Evolutionary conservation across 1,140 invertebrate species (phyloP), one percentile per base, ranked within the genome.

Genomic region (Condylostylus longicornis): DNA sequence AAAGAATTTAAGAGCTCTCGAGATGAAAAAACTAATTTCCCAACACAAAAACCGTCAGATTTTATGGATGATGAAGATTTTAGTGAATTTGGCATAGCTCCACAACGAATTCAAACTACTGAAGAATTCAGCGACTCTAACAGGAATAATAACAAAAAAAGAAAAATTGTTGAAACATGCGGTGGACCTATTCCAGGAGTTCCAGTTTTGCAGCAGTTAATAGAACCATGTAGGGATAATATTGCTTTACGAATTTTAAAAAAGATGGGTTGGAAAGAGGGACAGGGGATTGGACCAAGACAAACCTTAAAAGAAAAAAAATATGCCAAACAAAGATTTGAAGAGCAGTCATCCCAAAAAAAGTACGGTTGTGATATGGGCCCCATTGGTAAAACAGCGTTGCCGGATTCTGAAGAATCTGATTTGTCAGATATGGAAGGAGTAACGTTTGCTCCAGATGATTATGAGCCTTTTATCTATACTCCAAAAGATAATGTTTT

Each of bases 11-110:
- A 88, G 50, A 98, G 94, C 27, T 90, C 88, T 13, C 66, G 87
- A 7, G 56, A 53, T 10, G 78, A 77, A 28, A 82, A 82, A 49
- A 71, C 73, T 2, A 49, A 40, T 47, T 42, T 45, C 22, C n/a
- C 15, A 0, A 37, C 46, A 20, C 80, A 82, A 55, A 68, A 66
- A 46, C 79, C 86, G 2, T 79, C 94, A 64, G 91, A 98, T 67
- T 98, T 89, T 60, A 99, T 99, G 95, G 96, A 99, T 65, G 84
- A 93, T 18, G 95, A 98, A 61, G 95, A 99, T 63, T 70, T 87
- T 18, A 76, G 83, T 17, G 84, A 91, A 55, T 89, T 88, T 69
- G 95, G 95, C 37, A 95, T 99, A 45, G 93, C 94, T 5, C 88
- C 90, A 2, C 77, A 80, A 46, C 73, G 75, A 6, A 69, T 91